Base-by-base conservation (phyloP, 2,797 vertebrate genomes). In the Sebastes flavidus region DNA sequence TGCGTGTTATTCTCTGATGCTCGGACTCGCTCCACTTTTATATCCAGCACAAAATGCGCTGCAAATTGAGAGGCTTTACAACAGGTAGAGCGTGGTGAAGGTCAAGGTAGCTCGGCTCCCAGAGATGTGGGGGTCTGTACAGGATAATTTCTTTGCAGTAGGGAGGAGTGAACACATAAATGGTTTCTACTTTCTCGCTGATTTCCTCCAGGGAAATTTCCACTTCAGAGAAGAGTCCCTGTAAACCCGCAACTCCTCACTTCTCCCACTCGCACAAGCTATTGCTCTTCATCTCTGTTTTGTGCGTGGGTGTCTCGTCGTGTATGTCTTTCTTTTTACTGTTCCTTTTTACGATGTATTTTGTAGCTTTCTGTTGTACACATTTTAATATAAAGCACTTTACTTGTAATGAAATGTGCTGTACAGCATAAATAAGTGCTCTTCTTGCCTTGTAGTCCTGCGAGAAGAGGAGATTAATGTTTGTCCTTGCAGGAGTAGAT, bases 121-220 rank as follows among this genome's bases (percentile, higher is more conserved):
- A 8, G 58, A 65, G 76, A 75, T 27, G 81, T 32, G 77, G 74
- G 78, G 62, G 86, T 72, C 79, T 77, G 82, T 86, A 70, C 36
- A 2, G 83, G 89, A 91, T 91, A 74, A 88, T 93, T 90, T 89
- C 70, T 73, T 42, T 77, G 75, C 82, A 77, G 52, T 71, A 65
- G 78, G 92, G 87, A 90, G 90, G 87, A 78, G 83, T 70, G 78
- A 83, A 69, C 67, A 82, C 88, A 69, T 84, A 91, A 93, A 95
- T 83, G 85, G 80, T 82, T 88, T 88, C 83, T 83, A 80, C 81
- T 77, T 75, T 80, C 71, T 75, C 13, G 13, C 82, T 87, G 84
- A 93, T 89, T 91, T 95, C 87, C 94, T 92, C 83, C 24, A 72
- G 92, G 92, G 82, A 84, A 86, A 92, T 80, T 89, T 87, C 75